A percentile compares a stretch with the other conserved stretches of the same genome.
These are phyloP conservation scores for Platorchestia sp. DNA, from an alignment of 1,140 invertebrate species.

Conservation along the genomic window DNA sequence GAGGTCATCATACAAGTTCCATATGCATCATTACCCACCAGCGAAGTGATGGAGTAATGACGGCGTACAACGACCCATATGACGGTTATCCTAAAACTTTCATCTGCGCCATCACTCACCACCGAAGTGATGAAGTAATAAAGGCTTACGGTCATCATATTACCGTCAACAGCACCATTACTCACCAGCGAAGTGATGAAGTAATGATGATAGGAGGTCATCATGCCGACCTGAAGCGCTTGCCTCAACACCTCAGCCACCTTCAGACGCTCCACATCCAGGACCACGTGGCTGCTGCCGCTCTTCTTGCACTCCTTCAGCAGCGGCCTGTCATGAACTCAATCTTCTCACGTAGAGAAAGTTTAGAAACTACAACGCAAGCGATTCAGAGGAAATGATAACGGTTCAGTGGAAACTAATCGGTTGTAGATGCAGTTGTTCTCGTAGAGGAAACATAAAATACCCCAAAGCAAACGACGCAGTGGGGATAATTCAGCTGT, in stretches of 20 bases:
- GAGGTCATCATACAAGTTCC: no score
- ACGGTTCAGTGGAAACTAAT: no score
- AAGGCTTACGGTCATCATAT: constrained; percentile 81
- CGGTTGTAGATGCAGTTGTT: no score
- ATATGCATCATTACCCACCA: constrained; percentile 76
- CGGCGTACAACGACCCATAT: constrained; percentile 71
- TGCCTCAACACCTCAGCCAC: constrained; percentile 78
- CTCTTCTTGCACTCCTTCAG: constrained; percentile 83
- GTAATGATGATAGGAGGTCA: constrained; percentile 82
- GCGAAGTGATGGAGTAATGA: constrained; percentile 82
- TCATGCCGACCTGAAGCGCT: constrained; percentile 87
- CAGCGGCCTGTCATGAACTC: constrained; percentile 75
- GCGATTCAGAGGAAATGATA: no score
- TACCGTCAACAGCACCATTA: no score
- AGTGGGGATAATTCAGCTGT: no score
- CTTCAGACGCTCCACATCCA: constrained; percentile 81
- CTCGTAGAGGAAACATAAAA: no score
- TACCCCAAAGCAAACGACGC: no score
- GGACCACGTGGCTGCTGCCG: constrained; percentile 80
- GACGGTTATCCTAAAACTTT: constrained; percentile 83
- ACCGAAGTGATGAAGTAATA: constrained; percentile 83
- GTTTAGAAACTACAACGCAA: no score
- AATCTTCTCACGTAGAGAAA: no score
- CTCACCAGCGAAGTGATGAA: constrained; percentile 84
- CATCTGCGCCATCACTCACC: constrained; percentile 75